A percentile compares a stretch with the other conserved stretches of the same genome.
These are phyloP conservation scores for Callaeas wilsoni DNA, from an alignment of 2,113 vertebrate genomes.

Conservation along the genomic window DNA sequence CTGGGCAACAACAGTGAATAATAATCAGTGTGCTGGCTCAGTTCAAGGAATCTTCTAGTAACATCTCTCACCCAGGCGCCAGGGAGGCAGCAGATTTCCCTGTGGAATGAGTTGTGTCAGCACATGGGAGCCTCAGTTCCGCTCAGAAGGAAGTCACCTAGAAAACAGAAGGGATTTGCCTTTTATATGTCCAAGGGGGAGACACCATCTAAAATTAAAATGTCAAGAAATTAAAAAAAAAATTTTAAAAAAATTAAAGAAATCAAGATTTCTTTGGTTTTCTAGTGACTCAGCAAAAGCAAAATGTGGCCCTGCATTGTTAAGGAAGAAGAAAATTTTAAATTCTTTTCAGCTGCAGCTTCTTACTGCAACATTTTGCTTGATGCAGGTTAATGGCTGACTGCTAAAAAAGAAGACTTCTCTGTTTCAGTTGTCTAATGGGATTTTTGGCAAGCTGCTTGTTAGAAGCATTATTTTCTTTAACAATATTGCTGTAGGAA, in stretches of 20 bases:
- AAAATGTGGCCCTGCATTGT: background rate
- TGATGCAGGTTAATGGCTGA: background rate
- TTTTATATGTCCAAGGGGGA: background rate
- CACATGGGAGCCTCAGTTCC: background rate
- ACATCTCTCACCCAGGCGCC: background rate
- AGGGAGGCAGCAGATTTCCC: background rate
- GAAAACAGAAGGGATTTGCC: background rate
- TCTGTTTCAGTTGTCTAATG: background rate
- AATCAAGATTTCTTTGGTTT: background rate
- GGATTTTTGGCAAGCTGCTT: background rate
- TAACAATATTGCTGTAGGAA: background rate
- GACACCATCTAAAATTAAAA: background rate
- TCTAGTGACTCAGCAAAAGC: background rate
- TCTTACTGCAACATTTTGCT: background rate
- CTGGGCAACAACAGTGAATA: background rate
- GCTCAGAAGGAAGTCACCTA: background rate
- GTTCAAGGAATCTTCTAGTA: background rate
- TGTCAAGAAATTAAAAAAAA: background rate
- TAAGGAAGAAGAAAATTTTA: background rate
- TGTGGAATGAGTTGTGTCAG: background rate
- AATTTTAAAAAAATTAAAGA: background rate
- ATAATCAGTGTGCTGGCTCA: background rate
- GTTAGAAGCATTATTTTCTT: background rate
- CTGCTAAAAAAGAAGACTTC: background rate
- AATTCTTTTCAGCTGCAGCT: background rate